A percentile compares a stretch with the other conserved stretches of the same genome.
These are phyloP conservation scores for Drosophila mercatorum DNA, from an alignment of 2,888 invertebrate species.

Conservation along the genomic window DNA sequence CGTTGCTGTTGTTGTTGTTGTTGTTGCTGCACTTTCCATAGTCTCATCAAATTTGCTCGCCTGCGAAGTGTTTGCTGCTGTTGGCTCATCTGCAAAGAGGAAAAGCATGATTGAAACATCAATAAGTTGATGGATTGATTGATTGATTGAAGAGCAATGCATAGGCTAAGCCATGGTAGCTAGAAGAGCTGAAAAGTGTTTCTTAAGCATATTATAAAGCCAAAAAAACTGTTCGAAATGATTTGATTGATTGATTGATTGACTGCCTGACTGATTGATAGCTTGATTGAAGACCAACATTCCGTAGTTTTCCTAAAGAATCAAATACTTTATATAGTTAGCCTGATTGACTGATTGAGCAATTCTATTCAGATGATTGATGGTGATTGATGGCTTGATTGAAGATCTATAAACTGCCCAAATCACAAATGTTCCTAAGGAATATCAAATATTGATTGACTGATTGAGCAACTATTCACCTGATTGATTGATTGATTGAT, in stretches of 20 bases:
- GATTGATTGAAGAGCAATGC: not conserved
- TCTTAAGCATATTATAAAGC: too few relatives aligned
- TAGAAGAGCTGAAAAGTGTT: too few relatives aligned
- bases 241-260: too few relatives aligned
- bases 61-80: constrained; percentile 75
- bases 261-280: too few relatives aligned
- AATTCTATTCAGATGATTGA: not conserved
- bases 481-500: constrained; percentile 4
- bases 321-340: too few relatives aligned
- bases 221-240: too few relatives aligned
- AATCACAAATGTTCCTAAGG: too few relatives aligned
- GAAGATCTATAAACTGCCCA: not conserved
- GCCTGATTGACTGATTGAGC: not conserved
- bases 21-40: constrained; percentile 82
- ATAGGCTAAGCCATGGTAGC: too few relatives aligned
- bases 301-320: too few relatives aligned
- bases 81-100: constrained; percentile 80
- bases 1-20: constrained; percentile 46
- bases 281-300: too few relatives aligned
- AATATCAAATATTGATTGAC: too few relatives aligned
- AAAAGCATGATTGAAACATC: not conserved
- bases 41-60: constrained; percentile 69
- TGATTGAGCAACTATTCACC: too few relatives aligned
- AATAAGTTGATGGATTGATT: constrained; percentile 2
- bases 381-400: constrained; percentile 6